Base-by-base conservation (phyloP, 2,888 invertebrate genomes). In the Leptopilina syphax region DNA sequence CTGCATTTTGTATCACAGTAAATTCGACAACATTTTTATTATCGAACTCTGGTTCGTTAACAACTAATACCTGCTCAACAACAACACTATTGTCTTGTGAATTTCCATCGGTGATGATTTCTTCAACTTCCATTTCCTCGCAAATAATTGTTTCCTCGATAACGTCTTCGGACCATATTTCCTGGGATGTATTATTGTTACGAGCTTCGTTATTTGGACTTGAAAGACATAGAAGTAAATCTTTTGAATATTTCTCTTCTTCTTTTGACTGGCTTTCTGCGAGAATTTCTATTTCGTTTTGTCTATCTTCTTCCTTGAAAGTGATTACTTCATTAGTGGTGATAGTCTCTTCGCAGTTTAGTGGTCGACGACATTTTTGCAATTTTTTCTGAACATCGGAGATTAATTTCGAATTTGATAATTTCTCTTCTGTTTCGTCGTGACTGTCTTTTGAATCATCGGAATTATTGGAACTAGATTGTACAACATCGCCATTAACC, bases 131-230 rank as follows among this genome's bases (percentile, higher is more conserved):
- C 90, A 92, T 90, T 78, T 91, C 91, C 80, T 91, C 92, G 76
- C 92, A 92, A 60, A 92, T 90, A 78, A 92, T 89, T 9, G 92
- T 92, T 78, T 92, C 92, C 80, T 92, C 92, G 54, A 91, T 90
- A 0, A 92, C 88, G 68, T 90, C 90, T 67, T 90, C 91, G 7
- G 87, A 84, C 91, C 91, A 91, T 27, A 88, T 82, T 78, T 86
- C 83, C 9, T 81, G 80, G 4, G 86, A 79, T 3, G 81, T 80
- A 12, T 82, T 66, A 13, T 84, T 86, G 34, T 79, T 81, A 41
- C 78, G 63, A 57, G 70, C 10, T 50, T 85, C 82, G 18, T 84
- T 85, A 77, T 66, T 86, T 5, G 84, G 68, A 63, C 83, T 84
- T 8, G 78, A 77, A 27, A 81, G 77, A 63, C 87, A 87, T 5